phyloP scores from a whole-genome alignment of 2,797 vertebrate genomes.

The Cyprinodon diabolis region DNA sequence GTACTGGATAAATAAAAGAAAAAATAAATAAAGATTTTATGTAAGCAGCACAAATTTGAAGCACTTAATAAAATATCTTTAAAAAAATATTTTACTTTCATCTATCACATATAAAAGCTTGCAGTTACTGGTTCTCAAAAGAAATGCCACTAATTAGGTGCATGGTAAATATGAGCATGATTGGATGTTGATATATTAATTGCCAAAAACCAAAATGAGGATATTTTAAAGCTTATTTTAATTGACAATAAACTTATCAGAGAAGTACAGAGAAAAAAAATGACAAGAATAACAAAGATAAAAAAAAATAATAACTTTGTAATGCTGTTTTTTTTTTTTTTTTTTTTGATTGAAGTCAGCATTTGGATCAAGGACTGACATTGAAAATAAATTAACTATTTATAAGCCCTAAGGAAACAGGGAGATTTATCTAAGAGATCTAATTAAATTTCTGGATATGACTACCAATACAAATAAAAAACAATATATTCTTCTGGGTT shows the following conservation, averaged over 20 bases:
- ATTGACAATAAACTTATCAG: neutral
- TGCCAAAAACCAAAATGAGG: neutral
- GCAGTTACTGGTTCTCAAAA: neutral
- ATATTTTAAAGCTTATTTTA: neutral
- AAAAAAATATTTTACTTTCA: neutral
- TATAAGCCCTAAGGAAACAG: neutral
- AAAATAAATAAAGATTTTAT: neutral
- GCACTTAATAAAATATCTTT: neutral
- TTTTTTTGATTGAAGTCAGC: neutral
- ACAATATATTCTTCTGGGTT: neutral
- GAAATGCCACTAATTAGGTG: neutral
- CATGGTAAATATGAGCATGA: neutral
- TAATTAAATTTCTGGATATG: neutral
- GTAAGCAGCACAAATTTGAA: neutral
- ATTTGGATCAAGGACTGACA: neutral
- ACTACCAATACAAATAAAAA: neutral
- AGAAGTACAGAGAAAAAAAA: neutral
- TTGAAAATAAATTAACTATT: neutral
- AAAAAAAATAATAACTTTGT: neutral
- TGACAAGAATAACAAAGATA: neutral
- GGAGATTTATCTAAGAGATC: neutral
- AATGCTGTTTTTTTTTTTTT: neutral
- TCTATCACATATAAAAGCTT: neutral
- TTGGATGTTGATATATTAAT: neutral
- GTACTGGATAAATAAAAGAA: neutral